Percentiles rank a stretch among this genome's conserved stretches.
Conservation (phyloP, 1,140 invertebrate species). For the Venustaconcha ellipsiformis region DNA sequence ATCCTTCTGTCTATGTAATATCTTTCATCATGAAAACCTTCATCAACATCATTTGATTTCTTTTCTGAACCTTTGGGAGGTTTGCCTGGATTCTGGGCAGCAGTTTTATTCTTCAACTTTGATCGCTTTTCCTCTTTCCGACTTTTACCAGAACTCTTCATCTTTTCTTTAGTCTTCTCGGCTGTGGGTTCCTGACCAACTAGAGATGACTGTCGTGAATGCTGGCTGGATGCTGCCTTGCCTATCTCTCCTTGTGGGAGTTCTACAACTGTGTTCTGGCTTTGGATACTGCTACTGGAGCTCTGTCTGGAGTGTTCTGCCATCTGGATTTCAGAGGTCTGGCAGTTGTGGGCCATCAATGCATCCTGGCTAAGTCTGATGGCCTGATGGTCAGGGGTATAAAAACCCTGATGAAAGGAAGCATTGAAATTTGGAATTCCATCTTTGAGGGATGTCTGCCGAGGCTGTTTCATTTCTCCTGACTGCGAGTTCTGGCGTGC, state of each 20-base stretch:
- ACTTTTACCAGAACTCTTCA: constrained; percentile 19
- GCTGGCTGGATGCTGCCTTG: constrained; percentile 12
- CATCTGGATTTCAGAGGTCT: too few species aligned
- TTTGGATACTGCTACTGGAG: constrained; percentile 30
- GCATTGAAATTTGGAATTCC: too few species aligned
- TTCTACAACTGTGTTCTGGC: constrained; percentile 23
- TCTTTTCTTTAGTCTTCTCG: constrained; percentile 36
- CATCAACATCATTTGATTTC: constrained; percentile 19
- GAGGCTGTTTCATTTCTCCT: background rate
- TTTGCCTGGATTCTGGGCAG: constrained; percentile 9
- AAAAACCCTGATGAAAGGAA: too few species aligned
- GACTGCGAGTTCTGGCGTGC: background rate
- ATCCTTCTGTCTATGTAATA: constrained; percentile 79
- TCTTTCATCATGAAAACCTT: constrained; percentile 37
- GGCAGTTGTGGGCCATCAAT: too few species aligned
- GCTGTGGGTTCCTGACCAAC: constrained; percentile 26
- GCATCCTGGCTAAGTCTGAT: too few species aligned
- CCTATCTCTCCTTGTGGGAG: constrained; percentile 4
- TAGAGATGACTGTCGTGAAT: constrained; percentile 22
- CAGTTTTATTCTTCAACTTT: constrained; percentile 37
- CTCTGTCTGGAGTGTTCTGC: constrained; percentile 19
- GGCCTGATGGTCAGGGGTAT: too few species aligned
- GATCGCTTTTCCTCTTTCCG: constrained; percentile 43
- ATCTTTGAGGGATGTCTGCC: too few species aligned
- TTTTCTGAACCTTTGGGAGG: constrained; percentile 33